These are phyloP conservation scores for Patella ulyssiponensis DNA, from an alignment of 2,888 invertebrate species.

Conservation along the genomic window DNA sequence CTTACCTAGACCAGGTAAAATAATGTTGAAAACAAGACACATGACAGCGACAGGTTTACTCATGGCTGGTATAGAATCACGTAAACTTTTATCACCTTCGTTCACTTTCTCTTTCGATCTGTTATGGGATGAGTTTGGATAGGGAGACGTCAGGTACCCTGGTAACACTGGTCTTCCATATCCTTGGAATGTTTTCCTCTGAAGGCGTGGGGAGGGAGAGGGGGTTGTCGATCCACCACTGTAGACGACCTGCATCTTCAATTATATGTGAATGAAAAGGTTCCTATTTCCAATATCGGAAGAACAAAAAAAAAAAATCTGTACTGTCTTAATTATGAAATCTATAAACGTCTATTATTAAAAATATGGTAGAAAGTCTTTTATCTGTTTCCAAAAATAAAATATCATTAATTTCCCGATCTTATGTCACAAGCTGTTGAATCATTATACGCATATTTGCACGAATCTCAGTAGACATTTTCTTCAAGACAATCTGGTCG, in stretches of 20 bases:
- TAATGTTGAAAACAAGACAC: conserved; percentile 61
- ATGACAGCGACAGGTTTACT: conserved; percentile 57
- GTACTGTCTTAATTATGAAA: no score
- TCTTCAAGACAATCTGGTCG: no score
- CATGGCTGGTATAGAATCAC: conserved; percentile 67
- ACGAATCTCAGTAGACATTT: no score
- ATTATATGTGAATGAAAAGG: neutral
- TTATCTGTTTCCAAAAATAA: no score
- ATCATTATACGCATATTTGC: no score
- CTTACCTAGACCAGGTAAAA: conserved; percentile 66
- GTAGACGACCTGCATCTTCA: conserved; percentile 59
- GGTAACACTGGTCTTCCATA: conserved; percentile 59
- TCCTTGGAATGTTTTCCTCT: conserved; percentile 47
- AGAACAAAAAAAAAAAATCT: no score
- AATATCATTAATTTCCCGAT: no score
- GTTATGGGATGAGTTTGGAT: conserved; percentile 30
- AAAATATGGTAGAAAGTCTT: no score
- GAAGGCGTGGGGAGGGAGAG: conserved; percentile 56
- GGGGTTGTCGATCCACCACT: conserved; percentile 60
- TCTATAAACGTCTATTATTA: no score
- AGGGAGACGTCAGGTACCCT: conserved; percentile 47
- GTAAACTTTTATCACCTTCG: conserved; percentile 51
- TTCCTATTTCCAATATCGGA: no score
- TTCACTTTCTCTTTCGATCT: conserved; percentile 38
- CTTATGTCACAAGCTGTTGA: no score